Evolutionary conservation across 2,113 vertebrate species (phyloP), one percentile per base, ranked within the genome.

Genomic region (Austrofundulus limnaeus): DNA sequence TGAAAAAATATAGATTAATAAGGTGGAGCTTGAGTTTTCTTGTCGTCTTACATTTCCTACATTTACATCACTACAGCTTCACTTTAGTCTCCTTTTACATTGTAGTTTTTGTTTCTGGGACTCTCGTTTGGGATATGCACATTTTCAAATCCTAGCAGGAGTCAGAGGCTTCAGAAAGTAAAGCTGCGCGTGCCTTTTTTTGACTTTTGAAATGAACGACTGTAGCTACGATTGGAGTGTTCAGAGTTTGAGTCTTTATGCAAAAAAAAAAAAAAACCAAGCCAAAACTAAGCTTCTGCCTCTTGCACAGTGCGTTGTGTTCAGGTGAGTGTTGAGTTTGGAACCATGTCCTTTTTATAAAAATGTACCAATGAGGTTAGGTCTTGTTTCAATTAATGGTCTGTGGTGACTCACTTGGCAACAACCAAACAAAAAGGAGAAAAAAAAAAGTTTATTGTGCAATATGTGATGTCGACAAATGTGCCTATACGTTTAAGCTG

Each of bases 391-490:
- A 28, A 3, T 5, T 5, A 34, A 38, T 2, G 19, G 28, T 61
- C 60, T 34, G 48, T 17, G 24, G 31, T 42, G 11, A 74, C 66
- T 51, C 23, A 41, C 28, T 24, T 37, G 73, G 53, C 39, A 47
- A 62, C 10, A 66, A 43, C 34, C 47, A 48, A 42, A 64, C 65
- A 24, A 62, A 78, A 55, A 34, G 60, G 14, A 7, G 28, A 7
- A 28, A 53, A 45, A 39, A 41, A 17, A 8, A 64, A 39, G 14
- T 74, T 80, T 28, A 80, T 48, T 85, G 84, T 90, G 85, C 84
- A 90, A 88, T 88, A 87, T 82, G 79, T 83, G 70, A 79, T 50
- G 78, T 89, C 64, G 55, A 79, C 79, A 77, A 76, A 87, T 71
- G 85, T 90, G 90, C 89, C 84, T 91, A 65, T 46, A 66, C 19